Conservation (phyloP, 53 echinoderm and acorn worm genomes). For the Stichopus horrens region DNA sequence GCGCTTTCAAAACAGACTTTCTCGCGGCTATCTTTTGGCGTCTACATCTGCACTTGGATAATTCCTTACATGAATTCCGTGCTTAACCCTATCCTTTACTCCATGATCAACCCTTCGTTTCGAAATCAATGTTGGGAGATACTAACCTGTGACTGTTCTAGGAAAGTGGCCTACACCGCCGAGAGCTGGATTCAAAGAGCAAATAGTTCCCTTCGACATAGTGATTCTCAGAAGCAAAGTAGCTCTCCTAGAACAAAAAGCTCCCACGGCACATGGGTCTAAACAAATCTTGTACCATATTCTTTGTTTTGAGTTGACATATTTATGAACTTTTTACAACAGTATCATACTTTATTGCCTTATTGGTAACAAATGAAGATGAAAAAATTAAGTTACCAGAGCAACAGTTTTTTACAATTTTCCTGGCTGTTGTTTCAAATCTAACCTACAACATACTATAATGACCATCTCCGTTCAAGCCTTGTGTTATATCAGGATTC, state of each 20-base stretch:
- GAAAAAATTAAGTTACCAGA: no score
- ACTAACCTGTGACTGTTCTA: conserved; percentile 54
- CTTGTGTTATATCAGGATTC: no score
- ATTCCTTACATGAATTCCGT: conserved; percentile 94
- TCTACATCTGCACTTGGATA: conserved; percentile 77
- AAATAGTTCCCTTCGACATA: not conserved
- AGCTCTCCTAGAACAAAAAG: conserved; percentile 25
- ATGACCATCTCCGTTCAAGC: no score
- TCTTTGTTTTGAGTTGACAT: no score
- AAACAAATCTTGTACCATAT: not conserved
- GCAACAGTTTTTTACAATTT: no score
- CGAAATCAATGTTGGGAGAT: conserved; percentile 77
- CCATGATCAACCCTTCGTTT: conserved; percentile 87
- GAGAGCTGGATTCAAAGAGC: conserved; percentile 29
- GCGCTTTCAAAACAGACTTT: conserved; percentile 30
- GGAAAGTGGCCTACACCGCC: conserved; percentile 48
- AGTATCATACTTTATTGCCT: no score
- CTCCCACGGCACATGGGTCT: conserved; percentile 21
- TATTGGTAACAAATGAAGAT: no score
- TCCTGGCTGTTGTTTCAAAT: no score
- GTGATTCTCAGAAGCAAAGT: not conserved
- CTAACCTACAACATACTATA: no score
- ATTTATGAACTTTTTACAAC: no score
- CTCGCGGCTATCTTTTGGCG: conserved; percentile 26
- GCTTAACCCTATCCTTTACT: conserved; percentile 87